phyloP scores from a whole-genome alignment of 2,113 vertebrate genomes.

The Epinephelus cyanopodus region DNA sequence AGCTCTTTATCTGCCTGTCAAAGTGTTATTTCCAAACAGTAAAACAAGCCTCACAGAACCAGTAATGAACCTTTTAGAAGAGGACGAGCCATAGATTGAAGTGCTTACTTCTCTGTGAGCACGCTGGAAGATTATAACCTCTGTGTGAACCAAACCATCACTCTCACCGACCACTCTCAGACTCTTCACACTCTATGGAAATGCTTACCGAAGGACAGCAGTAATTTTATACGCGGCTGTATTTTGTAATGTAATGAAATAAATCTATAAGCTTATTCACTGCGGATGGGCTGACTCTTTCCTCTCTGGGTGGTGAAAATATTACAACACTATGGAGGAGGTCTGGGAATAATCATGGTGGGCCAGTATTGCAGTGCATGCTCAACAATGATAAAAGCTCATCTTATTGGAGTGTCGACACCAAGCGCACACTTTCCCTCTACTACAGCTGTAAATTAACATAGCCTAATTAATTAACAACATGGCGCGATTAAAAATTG shows the following conservation, averaged over 20 bases:
- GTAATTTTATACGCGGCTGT: background rate
- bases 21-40: background rate
- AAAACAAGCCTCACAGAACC: background rate
- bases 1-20: no score
- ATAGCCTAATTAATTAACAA: constrained; percentile 31
- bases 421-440: background rate
- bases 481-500: background rate
- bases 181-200: constrained; percentile 1
- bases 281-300: background rate
- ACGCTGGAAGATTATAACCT: constrained; percentile 12
- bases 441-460: constrained; percentile 1
- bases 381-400: background rate
- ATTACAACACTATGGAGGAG: background rate
- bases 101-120: constrained; percentile 11
- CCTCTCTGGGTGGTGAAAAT: background rate
- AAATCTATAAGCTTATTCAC: background rate
- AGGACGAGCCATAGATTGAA: constrained; percentile 7
- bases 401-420: background rate
- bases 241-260: constrained; percentile 18
- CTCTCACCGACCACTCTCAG: constrained; percentile 11
- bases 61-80: constrained; percentile 3
- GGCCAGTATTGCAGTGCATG: background rate
- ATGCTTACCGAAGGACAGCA: constrained; percentile 8
- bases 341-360: background rate
- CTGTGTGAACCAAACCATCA: background rate